These are phyloP conservation scores for Cydia strobilella DNA, from an alignment of 1,140 invertebrate genomes.

Conservation along the genomic window DNA sequence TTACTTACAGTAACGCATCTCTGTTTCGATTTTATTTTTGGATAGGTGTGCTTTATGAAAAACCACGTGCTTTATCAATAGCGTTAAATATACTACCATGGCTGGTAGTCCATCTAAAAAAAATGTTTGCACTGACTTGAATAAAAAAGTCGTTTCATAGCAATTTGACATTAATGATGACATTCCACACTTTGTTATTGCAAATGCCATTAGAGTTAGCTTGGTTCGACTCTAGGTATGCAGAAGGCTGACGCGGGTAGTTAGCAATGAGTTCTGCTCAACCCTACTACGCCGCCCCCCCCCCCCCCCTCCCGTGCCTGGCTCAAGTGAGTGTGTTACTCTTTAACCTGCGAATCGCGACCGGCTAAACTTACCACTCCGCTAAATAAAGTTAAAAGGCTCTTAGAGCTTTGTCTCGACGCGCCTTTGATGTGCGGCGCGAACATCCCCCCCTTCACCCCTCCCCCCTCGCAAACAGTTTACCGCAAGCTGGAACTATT, in stretches of 20 bases:
- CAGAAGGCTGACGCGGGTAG: not conserved
- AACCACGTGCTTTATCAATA: too few relatives aligned
- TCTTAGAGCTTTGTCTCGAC: constrained; percentile 76
- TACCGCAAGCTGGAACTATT: constrained; percentile 76
- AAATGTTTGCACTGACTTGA: too few relatives aligned
- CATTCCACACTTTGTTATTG: too few relatives aligned
- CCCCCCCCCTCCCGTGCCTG: constrained; percentile 45
- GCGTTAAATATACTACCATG: not conserved
- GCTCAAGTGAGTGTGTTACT: constrained; percentile 79
- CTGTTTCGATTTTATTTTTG: too few relatives aligned
- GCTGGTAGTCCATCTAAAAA: too few relatives aligned
- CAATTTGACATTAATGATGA: too few relatives aligned
- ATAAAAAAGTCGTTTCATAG: too few relatives aligned
- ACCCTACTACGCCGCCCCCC: constrained; percentile 59
- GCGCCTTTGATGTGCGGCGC: constrained; percentile 73
- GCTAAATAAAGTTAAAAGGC: constrained; percentile 80
- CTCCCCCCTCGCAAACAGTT: constrained; percentile 67
- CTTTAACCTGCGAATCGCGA: constrained; percentile 80
- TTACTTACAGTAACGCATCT: too few relatives aligned
- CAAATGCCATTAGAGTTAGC: too few relatives aligned
- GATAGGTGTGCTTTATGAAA: too few relatives aligned
- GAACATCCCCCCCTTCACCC: constrained; percentile 52
- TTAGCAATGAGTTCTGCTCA: constrained; percentile 37
- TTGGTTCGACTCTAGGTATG: too few relatives aligned
- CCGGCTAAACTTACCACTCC: constrained; percentile 79